Evolutionary conservation across 2,888 invertebrate genomes (phyloP), one percentile per base, ranked within the genome.

Genomic region (Eupelmus urozonus): DNA sequence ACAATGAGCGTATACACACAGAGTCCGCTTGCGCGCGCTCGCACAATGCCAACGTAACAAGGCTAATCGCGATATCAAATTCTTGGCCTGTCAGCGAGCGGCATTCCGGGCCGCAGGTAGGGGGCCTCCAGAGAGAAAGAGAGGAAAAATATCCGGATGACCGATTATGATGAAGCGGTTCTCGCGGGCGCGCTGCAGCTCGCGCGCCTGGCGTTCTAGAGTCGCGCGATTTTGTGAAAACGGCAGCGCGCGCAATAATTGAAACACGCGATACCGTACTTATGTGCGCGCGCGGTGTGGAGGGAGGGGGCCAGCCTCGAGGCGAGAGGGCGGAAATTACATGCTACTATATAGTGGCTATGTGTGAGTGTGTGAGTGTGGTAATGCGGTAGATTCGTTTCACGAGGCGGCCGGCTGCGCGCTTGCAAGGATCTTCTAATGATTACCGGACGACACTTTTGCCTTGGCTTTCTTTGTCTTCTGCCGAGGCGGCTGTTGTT

Each of bases 161-260:
- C 88, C 88, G 89, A 89, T 89, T 89, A 89, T 89, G 89, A 89
- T 89, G 88, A 88, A 89, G 88, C 88, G 89, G 86, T 89, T 89
- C 84, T 81, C 51, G n/a, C n/a, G n/a, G n/a, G n/a, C 34, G 34
- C 34, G 9, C 34, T 5, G 5, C 5, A 3, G 34, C 34, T 34
- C 34, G 9, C 34, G 9, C 9, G 9, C 3, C 9, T 3, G 34
- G 34, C 9, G 34, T 34, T 9, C 34, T 3, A n/a, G n/a, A n/a
- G n/a, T n/a, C n/a, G n/a, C n/a, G n/a, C n/a, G n/a, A n/a, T n/a
- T n/a, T n/a, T n/a, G 20, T 20, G 55, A n/a, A 29, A 2, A 20
- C 25, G 9, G 57, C 57, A 45, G 45, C 23, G 63, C 23, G n/a
- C n/a, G 42, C 78, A 82, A 86, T 89, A 88, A 89, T 88, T 89